These are phyloP conservation scores for Anolis sagrei DNA, from an alignment of 2,113 vertebrate genomes.

Conservation along the genomic window DNA sequence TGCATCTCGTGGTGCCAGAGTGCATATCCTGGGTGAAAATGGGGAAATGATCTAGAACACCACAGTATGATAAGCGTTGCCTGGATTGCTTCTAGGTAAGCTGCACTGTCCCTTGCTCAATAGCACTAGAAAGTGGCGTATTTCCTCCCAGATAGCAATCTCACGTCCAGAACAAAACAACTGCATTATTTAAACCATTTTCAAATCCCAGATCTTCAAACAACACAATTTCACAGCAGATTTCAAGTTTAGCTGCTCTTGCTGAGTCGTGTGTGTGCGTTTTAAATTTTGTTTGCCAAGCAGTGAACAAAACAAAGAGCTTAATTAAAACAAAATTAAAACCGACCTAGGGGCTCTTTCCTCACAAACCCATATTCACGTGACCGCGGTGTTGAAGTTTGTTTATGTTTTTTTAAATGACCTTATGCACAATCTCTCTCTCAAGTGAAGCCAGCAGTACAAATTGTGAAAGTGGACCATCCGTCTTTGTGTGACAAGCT, in stretches of 20 bases:
- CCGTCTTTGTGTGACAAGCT: constrained; percentile 50
- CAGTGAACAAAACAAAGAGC: constrained; percentile 15
- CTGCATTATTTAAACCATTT: constrained; percentile 32
- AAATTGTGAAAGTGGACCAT: constrained; percentile 39
- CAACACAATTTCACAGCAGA: constrained; percentile 45
- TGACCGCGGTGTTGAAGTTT: fast-evolving
- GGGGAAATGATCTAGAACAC: too few relatives aligned
- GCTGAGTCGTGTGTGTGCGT: not conserved
- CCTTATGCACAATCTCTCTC: not conserved
- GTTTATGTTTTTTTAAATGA: constrained; percentile 11
- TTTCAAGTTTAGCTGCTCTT: not conserved
- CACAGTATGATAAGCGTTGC: too few relatives aligned
- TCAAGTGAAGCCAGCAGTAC: not conserved
- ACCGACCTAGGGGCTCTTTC: constrained; percentile 7
- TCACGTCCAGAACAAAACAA: not conserved
- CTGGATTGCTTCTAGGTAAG: too few relatives aligned
- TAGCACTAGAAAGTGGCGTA: too few relatives aligned
- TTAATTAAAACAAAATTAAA: constrained; percentile 16
- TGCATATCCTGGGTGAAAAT: too few relatives aligned
- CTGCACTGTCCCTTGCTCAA: too few relatives aligned
- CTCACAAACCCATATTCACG: constrained; percentile 11
- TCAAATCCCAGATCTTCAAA: constrained; percentile 48
- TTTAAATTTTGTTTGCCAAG: constrained; percentile 1
- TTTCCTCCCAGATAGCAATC: constrained; percentile 26
- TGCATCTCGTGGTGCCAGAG: too few relatives aligned